These are phyloP conservation scores for Heliconius erato DNA, from an alignment of 2,888 invertebrate genomes.

Conservation along the genomic window DNA sequence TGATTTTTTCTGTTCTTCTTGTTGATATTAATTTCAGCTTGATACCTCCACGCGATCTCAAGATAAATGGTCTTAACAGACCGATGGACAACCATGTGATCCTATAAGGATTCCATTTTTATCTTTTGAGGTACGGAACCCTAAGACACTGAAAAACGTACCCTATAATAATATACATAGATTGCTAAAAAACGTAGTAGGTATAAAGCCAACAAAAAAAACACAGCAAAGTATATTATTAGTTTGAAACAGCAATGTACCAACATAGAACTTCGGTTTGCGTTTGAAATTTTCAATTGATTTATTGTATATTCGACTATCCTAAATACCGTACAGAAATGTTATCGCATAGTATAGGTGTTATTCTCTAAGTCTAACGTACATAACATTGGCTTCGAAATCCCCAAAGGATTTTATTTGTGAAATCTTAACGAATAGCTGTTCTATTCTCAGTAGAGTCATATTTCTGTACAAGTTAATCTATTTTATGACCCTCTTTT, in stretches of 20 bases:
- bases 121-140: too few relatives aligned
- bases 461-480: conserved; percentile 9
- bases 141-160: too few relatives aligned
- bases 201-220: too few relatives aligned
- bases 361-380: conserved; percentile 31
- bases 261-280: neutral
- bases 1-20: too few relatives aligned
- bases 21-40: too few relatives aligned
- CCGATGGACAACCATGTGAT: too few relatives aligned
- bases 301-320: neutral
- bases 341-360: conserved; percentile 13
- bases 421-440: conserved; percentile 40
- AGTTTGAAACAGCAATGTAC: neutral
- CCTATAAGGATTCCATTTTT: too few relatives aligned
- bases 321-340: neutral
- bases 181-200: too few relatives aligned
- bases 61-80: too few relatives aligned
- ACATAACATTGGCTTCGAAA: conserved; percentile 33
- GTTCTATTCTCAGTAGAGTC: conserved; percentile 30
- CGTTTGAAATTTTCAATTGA: neutral
- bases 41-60: too few relatives aligned
- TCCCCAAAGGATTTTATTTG: conserved; percentile 25
- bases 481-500: conserved; percentile 6
- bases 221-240: too few relatives aligned
- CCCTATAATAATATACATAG: too few relatives aligned